A percentile compares a stretch with the other conserved stretches of the same genome.
Evolutionary conservation across 2,888 invertebrate genomes (phyloP).

Genomic region (Campoletis raptor): DNA sequence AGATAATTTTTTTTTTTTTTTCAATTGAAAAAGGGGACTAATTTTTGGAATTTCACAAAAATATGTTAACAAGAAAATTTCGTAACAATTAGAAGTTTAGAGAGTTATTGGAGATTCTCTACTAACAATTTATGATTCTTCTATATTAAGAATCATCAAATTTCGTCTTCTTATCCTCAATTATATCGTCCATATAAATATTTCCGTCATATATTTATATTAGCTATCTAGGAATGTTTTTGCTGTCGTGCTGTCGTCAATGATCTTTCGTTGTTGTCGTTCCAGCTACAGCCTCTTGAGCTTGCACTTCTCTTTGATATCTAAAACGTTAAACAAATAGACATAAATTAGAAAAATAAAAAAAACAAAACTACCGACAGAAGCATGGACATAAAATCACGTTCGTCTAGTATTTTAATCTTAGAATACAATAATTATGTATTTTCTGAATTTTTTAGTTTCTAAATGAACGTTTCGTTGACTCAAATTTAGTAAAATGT

Average conservation of each 20-base stretch:
- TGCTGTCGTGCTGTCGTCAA: conserved; percentile 66
- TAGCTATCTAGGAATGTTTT: conserved; percentile 74
- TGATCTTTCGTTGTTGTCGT: conserved; percentile 67
- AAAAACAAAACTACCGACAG: neutral
- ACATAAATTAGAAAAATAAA: neutral
- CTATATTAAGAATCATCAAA: neutral
- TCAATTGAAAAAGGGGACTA: neutral
- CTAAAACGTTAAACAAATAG: conserved; percentile 70
- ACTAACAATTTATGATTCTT: neutral
- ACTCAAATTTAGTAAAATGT: too few relatives aligned
- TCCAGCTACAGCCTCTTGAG: conserved; percentile 61
- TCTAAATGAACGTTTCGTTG: too few relatives aligned
- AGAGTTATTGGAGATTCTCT: neutral
- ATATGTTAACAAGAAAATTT: neutral
- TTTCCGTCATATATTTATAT: conserved; percentile 39
- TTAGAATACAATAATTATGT: too few relatives aligned
- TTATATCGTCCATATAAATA: conserved; percentile 22
- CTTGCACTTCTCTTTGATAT: conserved; percentile 77
- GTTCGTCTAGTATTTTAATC: too few relatives aligned
- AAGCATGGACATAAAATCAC: neutral
- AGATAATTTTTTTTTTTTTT: too few relatives aligned
- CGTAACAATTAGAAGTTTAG: neutral
- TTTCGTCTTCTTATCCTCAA: conserved; percentile 27
- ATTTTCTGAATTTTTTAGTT: too few relatives aligned
- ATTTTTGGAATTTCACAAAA: neutral